Percentiles rank a stretch among this genome's conserved stretches.
phyloP scores from a whole-genome alignment of 2,113 vertebrate species.

The Emydocephalus ijimae region DNA sequence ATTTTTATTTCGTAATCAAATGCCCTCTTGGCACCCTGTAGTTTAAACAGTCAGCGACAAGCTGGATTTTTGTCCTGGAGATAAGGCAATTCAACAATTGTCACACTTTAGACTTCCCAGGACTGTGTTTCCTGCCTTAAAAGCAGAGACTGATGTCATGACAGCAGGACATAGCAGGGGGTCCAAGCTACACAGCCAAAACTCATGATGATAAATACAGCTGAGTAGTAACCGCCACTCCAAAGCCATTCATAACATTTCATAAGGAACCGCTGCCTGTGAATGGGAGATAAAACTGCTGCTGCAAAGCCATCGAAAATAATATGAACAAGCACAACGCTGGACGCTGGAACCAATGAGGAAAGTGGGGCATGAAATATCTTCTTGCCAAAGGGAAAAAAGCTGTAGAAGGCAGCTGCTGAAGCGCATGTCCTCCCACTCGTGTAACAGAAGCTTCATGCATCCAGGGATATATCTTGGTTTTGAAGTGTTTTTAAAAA shows the following conservation, averaged over 20 bases:
- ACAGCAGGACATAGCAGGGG: constrained; percentile 5
- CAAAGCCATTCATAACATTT: constrained; percentile 17
- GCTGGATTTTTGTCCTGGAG: background rate
- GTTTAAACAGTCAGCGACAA: background rate
- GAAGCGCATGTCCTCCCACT: background rate
- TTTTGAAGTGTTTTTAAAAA: background rate
- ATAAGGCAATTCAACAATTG: background rate
- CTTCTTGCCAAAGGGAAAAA: background rate
- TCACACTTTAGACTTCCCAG: constrained; percentile 10
- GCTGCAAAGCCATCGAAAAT: background rate
- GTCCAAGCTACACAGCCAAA: background rate
- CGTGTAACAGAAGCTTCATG: background rate
- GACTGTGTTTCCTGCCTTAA: constrained; percentile 9
- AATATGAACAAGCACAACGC: background rate
- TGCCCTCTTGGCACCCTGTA: background rate
- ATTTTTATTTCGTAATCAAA: no score
- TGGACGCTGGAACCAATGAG: background rate
- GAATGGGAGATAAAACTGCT: background rate
- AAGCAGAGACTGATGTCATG: background rate
- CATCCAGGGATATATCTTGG: background rate
- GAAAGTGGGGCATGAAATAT: constrained; percentile 1
- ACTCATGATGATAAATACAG: background rate
- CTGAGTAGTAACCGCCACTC: background rate
- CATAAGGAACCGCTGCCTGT: background rate
- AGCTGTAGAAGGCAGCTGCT: background rate